phyloP scores from a whole-genome alignment of 2,113 vertebrate genomes.

The Odontophorus gujanensis region DNA sequence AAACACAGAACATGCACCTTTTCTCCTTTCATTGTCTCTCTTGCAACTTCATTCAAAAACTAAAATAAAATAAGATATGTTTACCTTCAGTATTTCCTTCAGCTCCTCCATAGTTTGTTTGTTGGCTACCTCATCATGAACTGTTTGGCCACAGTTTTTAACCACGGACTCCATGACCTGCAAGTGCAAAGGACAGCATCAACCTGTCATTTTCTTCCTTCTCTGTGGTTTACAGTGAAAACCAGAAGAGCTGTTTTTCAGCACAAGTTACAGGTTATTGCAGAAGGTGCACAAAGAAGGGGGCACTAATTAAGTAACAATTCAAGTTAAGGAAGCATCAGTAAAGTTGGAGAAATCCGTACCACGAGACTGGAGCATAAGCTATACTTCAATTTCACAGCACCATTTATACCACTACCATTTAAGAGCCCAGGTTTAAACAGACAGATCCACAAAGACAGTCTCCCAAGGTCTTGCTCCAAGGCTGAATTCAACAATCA shows the following conservation, averaged over 20 bases:
- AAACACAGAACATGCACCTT: rapidly evolving
- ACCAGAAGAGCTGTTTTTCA: neutral
- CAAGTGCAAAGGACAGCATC: neutral
- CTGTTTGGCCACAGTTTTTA: slow-evolving; percentile 97
- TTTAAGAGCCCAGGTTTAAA: neutral
- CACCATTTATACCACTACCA: neutral
- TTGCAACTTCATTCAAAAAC: neutral
- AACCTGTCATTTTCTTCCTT: rapidly evolving
- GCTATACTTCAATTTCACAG: rapidly evolving
- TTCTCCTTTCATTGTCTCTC: neutral
- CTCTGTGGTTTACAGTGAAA: rapidly evolving
- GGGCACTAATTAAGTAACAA: neutral
- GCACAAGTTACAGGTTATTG: rapidly evolving
- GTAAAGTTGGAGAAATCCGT: neutral
- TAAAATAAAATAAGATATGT: rapidly evolving
- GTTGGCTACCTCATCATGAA: slow-evolving; percentile 96
- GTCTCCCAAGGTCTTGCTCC: rapidly evolving
- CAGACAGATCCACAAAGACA: neutral
- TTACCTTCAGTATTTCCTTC: slow-evolving; percentile 95
- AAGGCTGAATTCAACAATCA: rapidly evolving
- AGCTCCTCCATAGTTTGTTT: slow-evolving; percentile 99
- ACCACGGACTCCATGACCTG: slow-evolving; percentile 98
- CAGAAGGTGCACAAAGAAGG: rapidly evolving
- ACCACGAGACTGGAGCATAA: rapidly evolving
- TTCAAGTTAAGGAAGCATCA: rapidly evolving